phyloP scores from a whole-genome alignment of 2,113 vertebrate species.

The Terrapene triunguis region DNA sequence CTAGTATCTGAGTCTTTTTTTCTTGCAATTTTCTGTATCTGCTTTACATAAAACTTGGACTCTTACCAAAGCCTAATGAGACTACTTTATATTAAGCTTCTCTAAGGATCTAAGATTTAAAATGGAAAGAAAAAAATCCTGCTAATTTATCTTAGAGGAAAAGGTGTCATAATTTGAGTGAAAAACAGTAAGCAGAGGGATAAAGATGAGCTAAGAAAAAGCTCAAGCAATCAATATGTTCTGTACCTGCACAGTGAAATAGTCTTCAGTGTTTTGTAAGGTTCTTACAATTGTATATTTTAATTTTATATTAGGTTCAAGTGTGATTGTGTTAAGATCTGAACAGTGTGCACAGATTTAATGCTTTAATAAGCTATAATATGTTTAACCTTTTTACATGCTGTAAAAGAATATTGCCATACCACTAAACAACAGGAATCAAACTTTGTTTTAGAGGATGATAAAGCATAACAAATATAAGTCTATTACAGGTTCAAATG shows the following conservation, averaged over 20 bases:
- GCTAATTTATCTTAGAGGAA: conserved; percentile 66
- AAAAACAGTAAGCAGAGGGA: conserved; percentile 71
- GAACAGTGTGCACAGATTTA: conserved; percentile 52
- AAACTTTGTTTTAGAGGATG: conserved; percentile 10
- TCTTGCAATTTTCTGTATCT: conserved; percentile 66
- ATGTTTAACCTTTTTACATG: conserved; percentile 37
- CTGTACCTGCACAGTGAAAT: conserved; percentile 61
- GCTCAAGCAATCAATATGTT: conserved; percentile 50
- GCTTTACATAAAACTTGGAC: conserved; percentile 69
- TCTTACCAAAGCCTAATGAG: conserved; percentile 71
- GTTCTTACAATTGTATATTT: conserved; percentile 54
- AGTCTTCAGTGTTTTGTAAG: conserved; percentile 61
- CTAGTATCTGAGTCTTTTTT: conserved; percentile 68
- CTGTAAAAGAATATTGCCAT: conserved; percentile 13
- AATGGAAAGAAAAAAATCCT: conserved; percentile 21
- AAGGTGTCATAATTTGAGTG: conserved; percentile 68
- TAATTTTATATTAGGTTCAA: conserved; percentile 60
- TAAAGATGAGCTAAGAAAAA: conserved; percentile 58
- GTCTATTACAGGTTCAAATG: not conserved
- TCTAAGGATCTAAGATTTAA: conserved; percentile 65
- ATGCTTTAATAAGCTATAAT: conserved; percentile 67
- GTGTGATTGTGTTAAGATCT: conserved; percentile 53
- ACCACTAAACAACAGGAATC: not conserved
- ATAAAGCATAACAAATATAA: not conserved
- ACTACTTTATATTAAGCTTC: conserved; percentile 72